Evolutionary conservation across 2,113 vertebrate species (phyloP), one percentile per base, ranked within the genome.

Genomic region (Hippocampus zosterae): DNA sequence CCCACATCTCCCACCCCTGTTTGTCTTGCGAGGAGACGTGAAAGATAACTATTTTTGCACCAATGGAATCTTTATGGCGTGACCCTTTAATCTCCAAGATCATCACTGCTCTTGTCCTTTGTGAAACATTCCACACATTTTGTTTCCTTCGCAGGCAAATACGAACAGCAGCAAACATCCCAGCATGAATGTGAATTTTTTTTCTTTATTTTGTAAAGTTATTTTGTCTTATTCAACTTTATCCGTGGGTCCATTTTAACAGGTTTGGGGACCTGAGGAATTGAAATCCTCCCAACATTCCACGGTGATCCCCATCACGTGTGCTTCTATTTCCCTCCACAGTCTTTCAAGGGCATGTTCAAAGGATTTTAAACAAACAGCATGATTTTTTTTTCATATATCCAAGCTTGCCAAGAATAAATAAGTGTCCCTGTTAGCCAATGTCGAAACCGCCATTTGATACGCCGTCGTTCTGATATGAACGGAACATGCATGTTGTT

Each of bases 401-500:
- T 84, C 60, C 82, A 75, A 80, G 89, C 85, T 85, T 88, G 86
- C 79, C 80, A 80, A 77, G 73, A 85, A 86, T 10, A 55, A 48
- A 37, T 8, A 19, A 12, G 18, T 27, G 40, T 46, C 23, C 25
- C 3, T 16, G 15, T 44, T 48, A 27, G 42, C 29, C 42, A 33
- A 18, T 57, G 55, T 57, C 68, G 76, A 73, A 80, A 78, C 79
- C 76, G 67, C 85, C 77, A 76, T 83, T 89, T 91, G 88, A 87
- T 81, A 84, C 84, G 78, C 80, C 82, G 74, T 87, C 41, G 18
- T 25, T 44, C 41, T 41, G 5, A 63, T 85, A 82, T 83, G 85
- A 86, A 85, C 77, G 89, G 81, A 90, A 85, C 72, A 25, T 89
- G 92, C 90, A 93, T 92, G 91, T 90, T 76, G 85, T 88, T 87